phyloP scores from a whole-genome alignment of 2,113 vertebrate species.

The Procavia capensis region DNA sequence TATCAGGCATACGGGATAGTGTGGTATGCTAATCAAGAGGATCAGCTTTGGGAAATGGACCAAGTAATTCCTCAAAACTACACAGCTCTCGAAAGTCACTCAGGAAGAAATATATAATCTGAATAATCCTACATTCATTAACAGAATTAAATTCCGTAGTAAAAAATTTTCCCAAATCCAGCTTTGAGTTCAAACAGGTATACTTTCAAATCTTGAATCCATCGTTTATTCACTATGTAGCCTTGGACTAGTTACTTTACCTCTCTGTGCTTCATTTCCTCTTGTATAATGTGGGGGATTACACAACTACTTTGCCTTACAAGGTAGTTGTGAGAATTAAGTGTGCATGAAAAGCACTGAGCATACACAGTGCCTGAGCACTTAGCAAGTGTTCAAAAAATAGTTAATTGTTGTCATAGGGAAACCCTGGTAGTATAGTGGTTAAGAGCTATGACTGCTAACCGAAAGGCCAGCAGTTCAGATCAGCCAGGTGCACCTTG shows the following conservation, averaged over 20 bases:
- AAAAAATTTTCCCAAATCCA: background rate
- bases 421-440: too few relatives aligned
- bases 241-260: background rate
- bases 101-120: slow-evolving; percentile 59
- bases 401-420: background rate
- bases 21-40: slow-evolving; percentile 23
- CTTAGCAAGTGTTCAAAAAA: background rate
- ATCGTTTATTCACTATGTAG: slow-evolving; percentile 25
- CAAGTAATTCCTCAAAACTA: slow-evolving; percentile 36
- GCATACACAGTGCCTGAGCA: background rate
- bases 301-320: slow-evolving; percentile 20
- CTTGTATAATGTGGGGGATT: background rate
- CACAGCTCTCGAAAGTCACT: slow-evolving; percentile 3
- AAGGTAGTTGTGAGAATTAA: slow-evolving; percentile 26
- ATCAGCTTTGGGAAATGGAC: slow-evolving; percentile 47
- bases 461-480: too few relatives aligned
- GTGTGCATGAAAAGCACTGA: background rate
- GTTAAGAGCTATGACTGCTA: too few relatives aligned
- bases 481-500: too few relatives aligned
- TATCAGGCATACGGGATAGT: too few relatives aligned
- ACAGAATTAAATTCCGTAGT: slow-evolving; percentile 1
- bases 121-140: slow-evolving; percentile 29
- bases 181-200: slow-evolving; percentile 26
- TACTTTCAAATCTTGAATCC: slow-evolving; percentile 5
- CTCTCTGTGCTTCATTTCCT: background rate